phyloP scores from a whole-genome alignment of 2,797 vertebrate species.

The Fratercula arctica region DNA sequence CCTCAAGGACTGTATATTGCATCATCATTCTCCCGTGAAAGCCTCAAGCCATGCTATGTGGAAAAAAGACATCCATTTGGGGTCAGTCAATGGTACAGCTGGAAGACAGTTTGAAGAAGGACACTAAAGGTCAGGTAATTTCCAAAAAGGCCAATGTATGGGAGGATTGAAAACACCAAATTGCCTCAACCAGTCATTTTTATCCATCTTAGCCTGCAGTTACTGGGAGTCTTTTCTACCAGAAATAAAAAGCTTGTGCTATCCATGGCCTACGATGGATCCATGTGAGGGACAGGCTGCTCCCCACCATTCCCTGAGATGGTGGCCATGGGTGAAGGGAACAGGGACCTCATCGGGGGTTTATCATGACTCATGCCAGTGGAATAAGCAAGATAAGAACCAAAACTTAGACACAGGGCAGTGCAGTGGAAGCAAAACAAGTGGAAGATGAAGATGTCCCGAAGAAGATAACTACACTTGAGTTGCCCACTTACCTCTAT shows the following conservation, averaged over 20 bases:
- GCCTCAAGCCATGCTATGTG: background rate
- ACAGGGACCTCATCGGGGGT: background rate
- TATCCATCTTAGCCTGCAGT: background rate
- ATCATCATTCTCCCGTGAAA: background rate
- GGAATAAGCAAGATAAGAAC: background rate
- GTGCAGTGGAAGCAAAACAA: background rate
- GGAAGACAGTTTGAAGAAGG: background rate
- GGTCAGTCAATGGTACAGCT: background rate
- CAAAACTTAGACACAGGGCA: background rate
- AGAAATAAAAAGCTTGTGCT: background rate
- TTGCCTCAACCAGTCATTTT: background rate
- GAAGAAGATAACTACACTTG: background rate
- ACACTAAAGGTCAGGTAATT: background rate
- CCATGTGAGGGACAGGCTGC: background rate
- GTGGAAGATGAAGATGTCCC: background rate
- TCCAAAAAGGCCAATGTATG: background rate
- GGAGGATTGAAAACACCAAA: background rate
- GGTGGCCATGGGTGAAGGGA: background rate
- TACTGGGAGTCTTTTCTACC: background rate
- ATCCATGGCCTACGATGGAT: accelerated
- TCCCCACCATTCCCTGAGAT: background rate
- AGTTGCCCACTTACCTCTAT: background rate
- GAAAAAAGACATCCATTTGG: background rate
- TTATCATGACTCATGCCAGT: accelerated
- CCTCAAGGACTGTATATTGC: background rate